Evolutionary conservation across 2,113 vertebrate genomes (phyloP).

Genomic region (Onychostoma macrolepis): DNA sequence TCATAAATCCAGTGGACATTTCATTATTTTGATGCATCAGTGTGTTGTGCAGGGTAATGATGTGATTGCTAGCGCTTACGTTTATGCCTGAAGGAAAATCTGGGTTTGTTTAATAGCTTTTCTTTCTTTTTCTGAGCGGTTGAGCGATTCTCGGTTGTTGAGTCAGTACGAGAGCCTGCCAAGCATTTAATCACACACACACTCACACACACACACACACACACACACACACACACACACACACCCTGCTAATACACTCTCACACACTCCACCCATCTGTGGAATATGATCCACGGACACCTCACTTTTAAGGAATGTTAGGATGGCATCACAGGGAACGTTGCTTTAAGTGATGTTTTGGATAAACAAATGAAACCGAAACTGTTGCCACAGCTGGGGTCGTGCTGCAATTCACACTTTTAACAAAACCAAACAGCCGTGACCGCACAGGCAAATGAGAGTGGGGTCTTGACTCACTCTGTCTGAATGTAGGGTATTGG

Average conservation of each 20-base stretch:
- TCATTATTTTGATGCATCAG: constrained; percentile 16
- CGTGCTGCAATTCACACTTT: constrained; percentile 5
- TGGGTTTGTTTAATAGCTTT: constrained; percentile 39
- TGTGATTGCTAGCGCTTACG: neutral
- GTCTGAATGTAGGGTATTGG: constrained; percentile 4
- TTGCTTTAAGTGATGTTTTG: constrained; percentile 19
- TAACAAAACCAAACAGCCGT: constrained; percentile 30
- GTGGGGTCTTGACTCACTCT: neutral
- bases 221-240: constrained; percentile 5
- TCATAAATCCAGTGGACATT: neutral
- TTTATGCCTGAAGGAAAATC: constrained; percentile 23
- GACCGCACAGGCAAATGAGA: constrained; percentile 16
- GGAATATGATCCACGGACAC: constrained; percentile 15
- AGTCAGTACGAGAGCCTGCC: constrained; percentile 25
- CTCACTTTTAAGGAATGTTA: constrained; percentile 40
- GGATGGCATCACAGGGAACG: neutral
- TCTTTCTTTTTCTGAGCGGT: neutral
- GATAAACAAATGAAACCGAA: constrained; percentile 16
- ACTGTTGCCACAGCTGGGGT: constrained; percentile 14
- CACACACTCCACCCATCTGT: constrained; percentile 35
- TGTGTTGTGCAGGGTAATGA: constrained; percentile 5
- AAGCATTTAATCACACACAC: constrained; percentile 18
- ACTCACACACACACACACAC: constrained; percentile 14
- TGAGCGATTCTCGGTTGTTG: neutral
- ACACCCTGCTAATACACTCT: constrained; percentile 23